A percentile compares a stretch with the other conserved stretches of the same genome.
Conservation (phyloP, 2,797 vertebrate species). For the Scarus forsteni region DNA sequence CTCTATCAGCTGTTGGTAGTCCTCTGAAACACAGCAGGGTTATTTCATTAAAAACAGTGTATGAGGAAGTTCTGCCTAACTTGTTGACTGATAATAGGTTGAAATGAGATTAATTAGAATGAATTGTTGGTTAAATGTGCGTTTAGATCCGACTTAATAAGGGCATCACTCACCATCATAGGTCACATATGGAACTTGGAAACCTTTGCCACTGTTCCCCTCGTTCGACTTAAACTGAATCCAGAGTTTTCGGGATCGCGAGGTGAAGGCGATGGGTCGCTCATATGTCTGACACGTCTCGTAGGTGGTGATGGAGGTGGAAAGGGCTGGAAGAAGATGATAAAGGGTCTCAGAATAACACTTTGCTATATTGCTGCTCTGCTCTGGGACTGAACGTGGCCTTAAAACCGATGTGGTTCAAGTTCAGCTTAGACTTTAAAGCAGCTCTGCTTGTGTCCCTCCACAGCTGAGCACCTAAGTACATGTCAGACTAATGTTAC, state of each 20-base stretch:
- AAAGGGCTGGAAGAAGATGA: slow-evolving; percentile 82
- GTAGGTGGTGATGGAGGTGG: slow-evolving; percentile 96
- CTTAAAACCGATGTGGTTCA: too few species aligned
- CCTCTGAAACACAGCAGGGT: slow-evolving; percentile 85
- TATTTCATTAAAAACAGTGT: neutral
- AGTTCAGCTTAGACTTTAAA: too few species aligned
- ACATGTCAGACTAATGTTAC: too few species aligned
- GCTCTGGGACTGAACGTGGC: too few species aligned
- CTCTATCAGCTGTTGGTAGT: slow-evolving; percentile 98
- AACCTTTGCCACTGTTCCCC: slow-evolving; percentile 96
- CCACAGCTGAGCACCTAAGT: too few species aligned
- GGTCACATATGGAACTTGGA: slow-evolving; percentile 97
- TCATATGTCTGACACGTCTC: slow-evolving; percentile 98
- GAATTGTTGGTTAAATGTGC: neutral
- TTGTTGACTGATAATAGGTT: neutral
- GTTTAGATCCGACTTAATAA: neutral
- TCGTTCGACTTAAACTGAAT: slow-evolving; percentile 98
- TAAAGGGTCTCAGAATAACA: neutral
- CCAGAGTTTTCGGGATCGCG: slow-evolving; percentile 95
- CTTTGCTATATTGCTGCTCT: too few species aligned
- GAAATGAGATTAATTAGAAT: neutral
- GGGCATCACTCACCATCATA: slow-evolving; percentile 88
- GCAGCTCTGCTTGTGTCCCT: too few species aligned
- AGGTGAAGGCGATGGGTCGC: slow-evolving; percentile 96
- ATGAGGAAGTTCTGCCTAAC: neutral